A percentile compares a stretch with the other conserved stretches of the same genome.
These are phyloP conservation scores for Ataeniobius toweri DNA, from an alignment of 2,797 vertebrate species.

Conservation along the genomic window DNA sequence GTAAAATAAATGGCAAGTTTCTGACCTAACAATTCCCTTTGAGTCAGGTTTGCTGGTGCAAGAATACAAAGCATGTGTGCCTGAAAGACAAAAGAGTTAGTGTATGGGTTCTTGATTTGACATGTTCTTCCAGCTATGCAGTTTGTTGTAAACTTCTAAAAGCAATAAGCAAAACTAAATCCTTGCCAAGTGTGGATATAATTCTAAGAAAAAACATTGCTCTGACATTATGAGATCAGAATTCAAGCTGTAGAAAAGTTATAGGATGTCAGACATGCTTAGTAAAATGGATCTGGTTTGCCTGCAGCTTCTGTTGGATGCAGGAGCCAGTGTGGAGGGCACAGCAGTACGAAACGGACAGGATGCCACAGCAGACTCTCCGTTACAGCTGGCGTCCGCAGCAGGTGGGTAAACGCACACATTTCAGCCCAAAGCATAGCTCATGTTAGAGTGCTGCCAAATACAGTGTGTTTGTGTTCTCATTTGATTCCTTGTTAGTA, in stretches of 20 bases:
- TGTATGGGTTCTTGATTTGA: no score
- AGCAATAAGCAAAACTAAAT: background rate
- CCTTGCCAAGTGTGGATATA: background rate
- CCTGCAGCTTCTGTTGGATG: slow-evolving; percentile 91
- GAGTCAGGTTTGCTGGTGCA: no score
- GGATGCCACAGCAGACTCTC: slow-evolving; percentile 91
- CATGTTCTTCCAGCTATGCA: no score
- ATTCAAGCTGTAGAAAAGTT: slow-evolving; percentile 37
- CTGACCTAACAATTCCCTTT: no score
- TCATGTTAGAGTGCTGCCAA: slow-evolving; percentile 17
- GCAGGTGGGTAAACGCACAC: slow-evolving; percentile 83
- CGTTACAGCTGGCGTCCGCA: slow-evolving; percentile 94
- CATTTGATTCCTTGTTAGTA: slow-evolving; percentile 20
- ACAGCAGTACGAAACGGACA: slow-evolving; percentile 88
- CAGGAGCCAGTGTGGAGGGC: slow-evolving; percentile 93
- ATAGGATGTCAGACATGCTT: slow-evolving; percentile 42
- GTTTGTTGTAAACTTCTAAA: no score
- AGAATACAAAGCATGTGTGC: no score
- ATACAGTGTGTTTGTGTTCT: slow-evolving; percentile 6
- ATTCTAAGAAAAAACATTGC: slow-evolving; percentile 15
- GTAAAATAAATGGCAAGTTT: no score
- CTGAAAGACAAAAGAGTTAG: no score
- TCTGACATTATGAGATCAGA: slow-evolving; percentile 50
- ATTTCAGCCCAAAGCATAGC: slow-evolving; percentile 27
- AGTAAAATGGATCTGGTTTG: slow-evolving; percentile 51